A percentile compares a stretch with the other conserved stretches of the same genome.
phyloP scores from a whole-genome alignment of 2,113 vertebrate species.

The Capreolus pygargus region DNA sequence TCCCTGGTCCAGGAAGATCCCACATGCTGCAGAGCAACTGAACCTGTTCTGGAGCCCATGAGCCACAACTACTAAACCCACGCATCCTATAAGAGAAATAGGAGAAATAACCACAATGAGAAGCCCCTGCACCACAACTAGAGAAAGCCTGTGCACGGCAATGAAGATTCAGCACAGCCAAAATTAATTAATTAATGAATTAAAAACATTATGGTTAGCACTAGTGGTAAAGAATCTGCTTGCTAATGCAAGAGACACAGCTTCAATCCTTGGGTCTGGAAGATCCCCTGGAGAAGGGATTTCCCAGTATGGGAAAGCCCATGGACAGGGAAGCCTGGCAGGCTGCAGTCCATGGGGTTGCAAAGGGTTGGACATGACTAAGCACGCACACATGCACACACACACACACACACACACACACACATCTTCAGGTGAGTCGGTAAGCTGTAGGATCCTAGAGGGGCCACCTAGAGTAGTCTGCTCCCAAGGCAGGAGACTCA shows the following conservation, averaged over 20 bases:
- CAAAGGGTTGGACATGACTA: too few species aligned
- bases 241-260: not conserved
- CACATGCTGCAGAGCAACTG: not conserved
- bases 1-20: not conserved
- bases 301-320: not conserved
- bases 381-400: too few species aligned
- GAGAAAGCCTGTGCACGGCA: not conserved
- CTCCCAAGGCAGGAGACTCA: not conserved
- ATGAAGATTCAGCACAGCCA: not conserved
- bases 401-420: too few species aligned
- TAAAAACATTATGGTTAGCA: not conserved
- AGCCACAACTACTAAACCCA: not conserved
- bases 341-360: too few species aligned
- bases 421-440: not conserved
- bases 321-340: not conserved
- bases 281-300: not conserved
- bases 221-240: not conserved
- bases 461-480: too few species aligned
- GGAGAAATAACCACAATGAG: not conserved
- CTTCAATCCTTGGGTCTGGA: not conserved
- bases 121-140: not conserved
- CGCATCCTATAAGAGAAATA: not conserved
- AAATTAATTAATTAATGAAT: not conserved
- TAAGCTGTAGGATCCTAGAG: not conserved
- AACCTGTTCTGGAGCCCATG: not conserved